Evolutionary conservation across 2,888 invertebrate genomes (phyloP).

Genomic region (Spicauda simplicius): DNA sequence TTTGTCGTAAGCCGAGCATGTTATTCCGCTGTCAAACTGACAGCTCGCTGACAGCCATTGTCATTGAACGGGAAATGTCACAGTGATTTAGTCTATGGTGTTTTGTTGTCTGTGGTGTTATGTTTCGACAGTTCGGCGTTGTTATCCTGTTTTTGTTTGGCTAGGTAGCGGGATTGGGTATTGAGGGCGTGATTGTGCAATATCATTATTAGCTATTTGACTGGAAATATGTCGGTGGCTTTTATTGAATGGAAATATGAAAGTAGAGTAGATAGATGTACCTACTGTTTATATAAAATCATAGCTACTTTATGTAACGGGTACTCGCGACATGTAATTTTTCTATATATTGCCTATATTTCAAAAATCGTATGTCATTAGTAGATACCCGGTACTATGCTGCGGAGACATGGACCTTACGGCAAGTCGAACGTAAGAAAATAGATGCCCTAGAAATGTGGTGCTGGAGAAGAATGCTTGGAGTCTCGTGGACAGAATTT

Average conservation of each 20-base stretch:
- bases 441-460: too few relatives aligned
- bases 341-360: too few relatives aligned
- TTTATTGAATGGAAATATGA: background rate
- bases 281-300: too few relatives aligned
- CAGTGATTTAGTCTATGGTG: conserved; percentile 27
- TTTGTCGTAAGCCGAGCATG: conserved; percentile 46
- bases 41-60: conserved; percentile 38
- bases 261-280: background rate
- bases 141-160: conserved; percentile 14
- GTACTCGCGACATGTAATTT: too few relatives aligned
- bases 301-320: too few relatives aligned
- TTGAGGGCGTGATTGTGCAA: background rate
- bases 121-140: conserved; percentile 29
- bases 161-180: background rate
- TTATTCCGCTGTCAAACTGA: conserved; percentile 45
- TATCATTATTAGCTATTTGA: background rate
- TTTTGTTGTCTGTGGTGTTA: conserved; percentile 28
- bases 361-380: too few relatives aligned
- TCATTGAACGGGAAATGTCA: conserved; percentile 33
- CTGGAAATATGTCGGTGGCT: background rate
- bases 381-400: too few relatives aligned
- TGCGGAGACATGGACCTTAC: too few relatives aligned
- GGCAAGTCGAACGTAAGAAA: too few relatives aligned
- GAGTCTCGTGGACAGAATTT: too few relatives aligned
- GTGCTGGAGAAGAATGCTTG: too few relatives aligned